These are phyloP conservation scores for Sandelia bainsii DNA, from an alignment of 2,797 vertebrate species.

Conservation along the genomic window DNA sequence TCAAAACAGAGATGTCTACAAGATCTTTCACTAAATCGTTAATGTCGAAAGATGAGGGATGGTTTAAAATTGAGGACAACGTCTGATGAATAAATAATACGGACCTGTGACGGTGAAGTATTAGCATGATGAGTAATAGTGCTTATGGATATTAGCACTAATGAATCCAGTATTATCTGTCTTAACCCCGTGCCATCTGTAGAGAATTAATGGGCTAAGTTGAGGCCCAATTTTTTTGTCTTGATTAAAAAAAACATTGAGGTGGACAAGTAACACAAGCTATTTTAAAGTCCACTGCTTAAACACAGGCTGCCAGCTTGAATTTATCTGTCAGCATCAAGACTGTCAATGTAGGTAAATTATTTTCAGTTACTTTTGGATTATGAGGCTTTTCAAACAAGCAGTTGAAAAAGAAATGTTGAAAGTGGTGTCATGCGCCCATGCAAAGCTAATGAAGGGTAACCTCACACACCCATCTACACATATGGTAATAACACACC, in stretches of 20 bases:
- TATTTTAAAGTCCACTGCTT: conserved; percentile 35
- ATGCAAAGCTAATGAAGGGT: conserved; percentile 12
- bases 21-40: conserved; percentile 49
- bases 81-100: conserved; percentile 60
- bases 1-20: conserved; percentile 47
- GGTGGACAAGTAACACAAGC: neutral
- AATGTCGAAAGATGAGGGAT: conserved; percentile 40
- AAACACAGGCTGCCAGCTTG: conserved; percentile 30
- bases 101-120: conserved; percentile 39
- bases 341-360: conserved; percentile 18
- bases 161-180: conserved; percentile 64
- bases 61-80: conserved; percentile 45
- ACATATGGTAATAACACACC: conserved; percentile 8
- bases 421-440: conserved; percentile 7
- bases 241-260: conserved; percentile 35
- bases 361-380: conserved; percentile 15
- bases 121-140: conserved; percentile 63
- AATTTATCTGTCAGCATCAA: conserved; percentile 34
- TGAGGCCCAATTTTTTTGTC: conserved; percentile 25
- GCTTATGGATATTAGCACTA: conserved; percentile 54
- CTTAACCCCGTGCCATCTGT: conserved; percentile 49
- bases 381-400: conserved; percentile 27
- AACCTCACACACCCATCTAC: neutral
- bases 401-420: conserved; percentile 3
- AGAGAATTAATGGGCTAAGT: conserved; percentile 38